Evolutionary conservation across 2,888 invertebrate species (phyloP), one percentile per base, ranked within the genome.

Genomic region (Aphodius granarius): DNA sequence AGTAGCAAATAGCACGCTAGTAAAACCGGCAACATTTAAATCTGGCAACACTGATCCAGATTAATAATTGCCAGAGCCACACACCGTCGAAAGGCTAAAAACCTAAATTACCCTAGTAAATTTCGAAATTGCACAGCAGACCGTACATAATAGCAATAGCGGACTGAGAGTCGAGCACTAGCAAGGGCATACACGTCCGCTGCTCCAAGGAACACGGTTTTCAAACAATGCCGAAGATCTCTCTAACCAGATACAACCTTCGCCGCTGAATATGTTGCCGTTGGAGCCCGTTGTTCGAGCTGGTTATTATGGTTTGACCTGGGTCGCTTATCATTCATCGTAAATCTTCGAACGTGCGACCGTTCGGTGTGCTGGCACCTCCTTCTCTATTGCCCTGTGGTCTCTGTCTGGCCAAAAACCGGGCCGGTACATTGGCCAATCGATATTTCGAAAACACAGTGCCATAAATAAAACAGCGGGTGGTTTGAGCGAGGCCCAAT

Each of bases 281-380:
- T n/a, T 21, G 4, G 23, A 21, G n/a, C 66, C 63, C 74, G 68
- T 68, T 64, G 63, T 64, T 63, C 17, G 23, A 23, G 23, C 23
- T 23, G 5, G 43, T 43, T 43, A 13, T 43, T 43, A 43, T 13
- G 43, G 43, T 43, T 43, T 43, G 43, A 68, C 68, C 68, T 20
- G 68, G 68, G 66, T 66, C 43, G 20, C 68, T 68, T 68, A 68
- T 68, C 68, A 68, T 68, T 68, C 68, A 68, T 68, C 68, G 68
- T 68, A 68, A 68, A 68, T 68, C 68, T 68, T 22, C 68, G 68
- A 68, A 68, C 20, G 20, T 13, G 18, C 13, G 6, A 43, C 43
- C 43, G 43, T 66, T 66, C 17, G 63, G 63, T 66, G 68, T 68
- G 20, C 21, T 19, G n/a, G 68, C 65, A 6, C 65, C 65, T 16